Evolutionary conservation across 2,888 invertebrate species (phyloP), one percentile per base, ranked within the genome.

Genomic region (Euproctis similis): DNA sequence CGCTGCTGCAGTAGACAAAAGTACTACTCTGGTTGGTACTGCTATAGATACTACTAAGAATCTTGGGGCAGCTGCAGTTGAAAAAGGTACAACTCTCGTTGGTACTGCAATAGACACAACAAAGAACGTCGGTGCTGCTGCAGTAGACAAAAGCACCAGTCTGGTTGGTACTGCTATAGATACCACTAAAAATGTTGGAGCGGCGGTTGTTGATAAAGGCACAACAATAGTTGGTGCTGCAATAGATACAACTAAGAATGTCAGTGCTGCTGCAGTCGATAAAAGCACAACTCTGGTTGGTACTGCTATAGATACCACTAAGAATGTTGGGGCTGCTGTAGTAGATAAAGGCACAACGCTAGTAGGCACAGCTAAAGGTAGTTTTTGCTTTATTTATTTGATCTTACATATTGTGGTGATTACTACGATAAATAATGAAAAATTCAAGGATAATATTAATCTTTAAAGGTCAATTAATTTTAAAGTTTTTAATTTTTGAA

Each of bases 131-230:
- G 59, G 69, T 2, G 45, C 61, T 6, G 41, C 60, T 8, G 64
- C 61, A 23, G 44, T 63, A 21, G 67, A 68, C 26, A 69, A 65
- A 35, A 56, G 68, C 24, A 30, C 53, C 16, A 33, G 49, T 12
- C 16, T 41, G 52, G 13, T 23, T 38, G 57, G 53, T 30, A 49
- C 42, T 27, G 61, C 64, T 28, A 66, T 56, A 61, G 62, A 61
- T 67, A 63, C 54, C 8, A 64, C 66, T 7, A 70, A 68, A 44
- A 65, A 59, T 40, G 52, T 50, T 5, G 61, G 66, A 0, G 35
- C 62, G 8, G 43, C 61, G 2, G 62, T 60, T 8, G 49, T 61
- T 28, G 64, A 66, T 8, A 66, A 59, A 39, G 39, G 67, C 31
- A 47, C 58, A 31, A 39, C 53, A 4, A 28, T 56, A 18, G 18